These are phyloP conservation scores for Volucella bombylans DNA, from an alignment of 2,888 invertebrate species.

Conservation along the genomic window DNA sequence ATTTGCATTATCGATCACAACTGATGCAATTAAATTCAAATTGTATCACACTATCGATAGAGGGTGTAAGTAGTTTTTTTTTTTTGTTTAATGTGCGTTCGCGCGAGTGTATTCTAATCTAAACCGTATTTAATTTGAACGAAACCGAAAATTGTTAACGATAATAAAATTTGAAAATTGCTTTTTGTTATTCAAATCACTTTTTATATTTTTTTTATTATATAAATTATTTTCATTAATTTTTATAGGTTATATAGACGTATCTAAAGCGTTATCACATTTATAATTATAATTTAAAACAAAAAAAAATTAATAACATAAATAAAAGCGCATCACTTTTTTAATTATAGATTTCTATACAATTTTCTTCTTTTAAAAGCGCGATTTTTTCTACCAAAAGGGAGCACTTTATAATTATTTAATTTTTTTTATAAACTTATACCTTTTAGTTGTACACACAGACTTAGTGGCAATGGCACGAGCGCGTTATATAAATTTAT, in stretches of 20 bases:
- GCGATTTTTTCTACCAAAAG: conserved; percentile 23
- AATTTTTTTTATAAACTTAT: background rate
- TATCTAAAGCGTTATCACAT: conserved; percentile 64
- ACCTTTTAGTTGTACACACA: conserved; percentile 40
- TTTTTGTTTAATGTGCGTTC: conserved; percentile 59
- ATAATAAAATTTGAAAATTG: conserved; percentile 21
- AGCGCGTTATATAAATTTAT: conserved; percentile 29
- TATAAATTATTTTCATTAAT: conserved; percentile 6
- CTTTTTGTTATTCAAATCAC: conserved; percentile 52
- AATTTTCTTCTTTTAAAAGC: conserved; percentile 1
- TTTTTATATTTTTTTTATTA: conserved; percentile 36
- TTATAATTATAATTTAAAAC: conserved; percentile 39
- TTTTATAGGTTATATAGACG: background rate
- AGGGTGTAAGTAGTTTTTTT: conserved; percentile 47
- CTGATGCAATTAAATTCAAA: conserved; percentile 76
- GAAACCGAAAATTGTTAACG: conserved; percentile 8
- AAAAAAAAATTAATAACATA: conserved; percentile 9
- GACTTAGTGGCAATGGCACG: conserved; percentile 65
- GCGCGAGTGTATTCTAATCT: conserved; percentile 5
- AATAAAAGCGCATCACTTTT: conserved; percentile 53
- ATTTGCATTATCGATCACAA: conserved; percentile 82
- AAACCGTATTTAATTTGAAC: too few species aligned
- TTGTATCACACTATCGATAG: conserved; percentile 70
- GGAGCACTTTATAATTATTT: conserved; percentile 32
- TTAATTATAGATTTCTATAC: background rate